Conservation (phyloP, 2,113 vertebrate genomes). For the Ovibos moschatus region DNA sequence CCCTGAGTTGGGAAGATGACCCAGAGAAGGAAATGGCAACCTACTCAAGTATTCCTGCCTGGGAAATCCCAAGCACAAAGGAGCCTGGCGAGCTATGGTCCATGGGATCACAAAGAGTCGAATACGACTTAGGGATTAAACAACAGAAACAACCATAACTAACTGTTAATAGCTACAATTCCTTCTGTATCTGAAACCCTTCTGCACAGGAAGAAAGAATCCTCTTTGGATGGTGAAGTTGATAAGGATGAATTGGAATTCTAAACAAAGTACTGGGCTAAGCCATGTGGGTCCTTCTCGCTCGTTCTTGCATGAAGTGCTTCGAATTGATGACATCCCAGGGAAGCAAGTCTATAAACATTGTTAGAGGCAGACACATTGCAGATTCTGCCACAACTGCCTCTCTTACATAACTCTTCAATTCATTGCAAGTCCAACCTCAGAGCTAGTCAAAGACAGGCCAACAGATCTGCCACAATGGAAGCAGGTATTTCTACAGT, state of each 20-base stretch:
- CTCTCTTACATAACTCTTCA: background rate
- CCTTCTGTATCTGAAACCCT: background rate
- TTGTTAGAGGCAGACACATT: background rate
- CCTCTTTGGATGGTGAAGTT: background rate
- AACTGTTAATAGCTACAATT: background rate
- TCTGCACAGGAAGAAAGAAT: background rate
- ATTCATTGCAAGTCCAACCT: background rate
- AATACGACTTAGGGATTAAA: background rate
- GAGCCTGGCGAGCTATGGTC: background rate
- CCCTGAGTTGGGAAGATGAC: background rate
- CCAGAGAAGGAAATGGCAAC: background rate
- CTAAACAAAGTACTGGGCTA: background rate
- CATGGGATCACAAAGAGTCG: background rate
- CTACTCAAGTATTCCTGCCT: background rate
- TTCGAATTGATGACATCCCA: background rate
- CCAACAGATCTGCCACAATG: background rate
- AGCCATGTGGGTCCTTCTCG: fast-evolving
- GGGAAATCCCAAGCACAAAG: background rate
- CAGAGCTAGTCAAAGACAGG: background rate
- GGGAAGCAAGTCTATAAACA: background rate
- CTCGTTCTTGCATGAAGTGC: background rate
- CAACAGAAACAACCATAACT: background rate
- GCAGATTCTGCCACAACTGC: fast-evolving
- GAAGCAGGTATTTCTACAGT: background rate
- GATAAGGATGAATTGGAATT: background rate